Evolutionary conservation across 2,888 invertebrate species (phyloP).

Genomic region (Meta bourneti): DNA sequence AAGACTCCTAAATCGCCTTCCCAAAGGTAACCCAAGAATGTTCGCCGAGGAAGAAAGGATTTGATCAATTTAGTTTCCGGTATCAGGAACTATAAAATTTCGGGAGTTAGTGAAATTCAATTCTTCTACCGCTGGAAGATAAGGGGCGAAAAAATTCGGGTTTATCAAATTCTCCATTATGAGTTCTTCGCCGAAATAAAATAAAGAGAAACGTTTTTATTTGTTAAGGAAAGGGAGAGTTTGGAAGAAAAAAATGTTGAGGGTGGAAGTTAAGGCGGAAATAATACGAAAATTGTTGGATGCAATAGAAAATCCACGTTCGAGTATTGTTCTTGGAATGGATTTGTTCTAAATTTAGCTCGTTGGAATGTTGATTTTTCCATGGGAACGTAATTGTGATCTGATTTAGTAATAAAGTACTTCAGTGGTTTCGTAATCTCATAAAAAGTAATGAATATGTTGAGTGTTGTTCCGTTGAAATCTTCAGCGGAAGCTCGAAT

Average conservation of each 20-base stretch:
- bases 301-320: neutral
- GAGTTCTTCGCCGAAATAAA: slow-evolving; percentile 1
- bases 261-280: neutral
- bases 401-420: neutral
- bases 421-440: neutral
- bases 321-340: neutral
- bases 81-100: slow-evolving; percentile 36
- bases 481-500: too few relatives aligned
- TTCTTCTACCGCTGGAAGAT: slow-evolving; percentile 27
- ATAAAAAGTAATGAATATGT: neutral
- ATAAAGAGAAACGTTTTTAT: slow-evolving; percentile 6
- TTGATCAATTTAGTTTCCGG: slow-evolving; percentile 54
- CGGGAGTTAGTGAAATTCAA: slow-evolving; percentile 28
- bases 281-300: neutral
- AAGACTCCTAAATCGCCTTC: neutral
- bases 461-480: too few relatives aligned
- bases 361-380: neutral
- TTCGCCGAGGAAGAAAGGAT: slow-evolving; percentile 14
- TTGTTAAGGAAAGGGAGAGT: neutral
- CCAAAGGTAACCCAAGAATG: slow-evolving; percentile 17
- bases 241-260: neutral
- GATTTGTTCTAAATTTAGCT: neutral
- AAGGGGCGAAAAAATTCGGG: slow-evolving; percentile 41
- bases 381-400: neutral
- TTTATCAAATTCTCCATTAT: slow-evolving; percentile 57